Base-by-base conservation (phyloP, 2,888 invertebrate species). In the Ectemnius continuus region DNA sequence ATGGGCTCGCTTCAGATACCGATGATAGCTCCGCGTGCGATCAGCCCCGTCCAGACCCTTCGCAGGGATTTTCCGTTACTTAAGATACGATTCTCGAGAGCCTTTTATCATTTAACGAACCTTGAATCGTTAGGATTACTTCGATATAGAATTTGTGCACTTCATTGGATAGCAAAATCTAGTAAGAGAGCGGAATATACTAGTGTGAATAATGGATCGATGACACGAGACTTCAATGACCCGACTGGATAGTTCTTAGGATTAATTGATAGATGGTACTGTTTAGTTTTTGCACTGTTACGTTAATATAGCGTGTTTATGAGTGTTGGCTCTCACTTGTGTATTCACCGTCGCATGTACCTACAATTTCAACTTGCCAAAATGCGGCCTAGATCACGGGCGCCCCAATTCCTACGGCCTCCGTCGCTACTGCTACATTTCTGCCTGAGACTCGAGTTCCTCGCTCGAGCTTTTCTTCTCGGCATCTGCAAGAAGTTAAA, bases 311-410 rank as follows among this genome's bases (percentile, higher is more conserved):
- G 64, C 68, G 64, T 72, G 64, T 76, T 77, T 69, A 70, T 45
- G 64, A 70, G 77, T 63, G 71, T 77, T 76, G 76, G 76, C 76
- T 72, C 68, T 63, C 20, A 62, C 60, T 45, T 60, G 20, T 58
- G 52, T 59, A 63, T 65, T 65, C 59, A 63, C 63, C 66, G 36
- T 59, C 72, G 68, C 66, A 60, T 69, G 62, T 70, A 70, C 65
- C 59, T 65, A 62, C 62, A 57, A 76, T 67, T 69, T 23, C 48
- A 77, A 67, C 72, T 77, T 77, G 77, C 77, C 77, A 77, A 77
- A 76, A 76, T 76, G 77, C 67, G 77, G 63, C 69, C 76, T 76
- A 77, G 67, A 77, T 77, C 76, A 72, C 69, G 64, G 69, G 59
- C 69, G 77, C 69, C 23, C 76, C 69, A 76, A 77, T 77, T 77